These are phyloP conservation scores for Leucophenga varia DNA, from an alignment of 1,140 invertebrate genomes.

Conservation along the genomic window DNA sequence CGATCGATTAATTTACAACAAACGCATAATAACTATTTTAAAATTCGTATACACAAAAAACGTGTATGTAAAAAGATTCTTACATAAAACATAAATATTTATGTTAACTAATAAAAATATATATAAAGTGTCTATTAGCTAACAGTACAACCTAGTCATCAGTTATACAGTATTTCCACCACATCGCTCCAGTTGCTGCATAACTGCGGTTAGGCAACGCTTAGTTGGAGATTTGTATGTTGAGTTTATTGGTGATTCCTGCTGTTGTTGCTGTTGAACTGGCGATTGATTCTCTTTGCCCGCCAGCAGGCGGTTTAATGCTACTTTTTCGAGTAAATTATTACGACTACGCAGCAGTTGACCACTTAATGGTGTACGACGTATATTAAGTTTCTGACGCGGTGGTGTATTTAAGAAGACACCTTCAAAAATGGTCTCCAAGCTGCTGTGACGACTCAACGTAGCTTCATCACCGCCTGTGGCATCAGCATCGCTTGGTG, in stretches of 20 bases:
- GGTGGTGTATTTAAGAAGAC: conserved; percentile 49
- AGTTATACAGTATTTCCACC: no score
- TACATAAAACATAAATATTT: no score
- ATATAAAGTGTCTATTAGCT: no score
- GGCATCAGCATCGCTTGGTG: conserved; percentile 33
- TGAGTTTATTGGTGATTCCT: no score
- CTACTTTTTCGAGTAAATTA: conserved; percentile 41
- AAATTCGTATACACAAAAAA: background rate
- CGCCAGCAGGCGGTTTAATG: conserved; percentile 31
- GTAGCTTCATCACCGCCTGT: background rate
- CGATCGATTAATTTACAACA: no score
- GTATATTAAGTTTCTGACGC: conserved; percentile 24
- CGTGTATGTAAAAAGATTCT: background rate
- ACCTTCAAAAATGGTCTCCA: conserved; percentile 52
- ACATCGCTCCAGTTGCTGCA: no score
- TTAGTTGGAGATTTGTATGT: no score
- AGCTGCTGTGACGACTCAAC: conserved; percentile 24
- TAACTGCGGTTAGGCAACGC: no score
- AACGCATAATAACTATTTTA: no score
- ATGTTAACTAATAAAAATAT: no score
- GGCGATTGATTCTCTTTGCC: conserved; percentile 42
- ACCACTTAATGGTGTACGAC: conserved; percentile 31
- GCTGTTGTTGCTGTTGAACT: background rate
- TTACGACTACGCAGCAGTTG: conserved; percentile 11
- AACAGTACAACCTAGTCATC: no score